A percentile compares a stretch with the other conserved stretches of the same genome.
Evolutionary conservation across 1,140 invertebrate genomes (phyloP).

Genomic region (Lycorma delicatula): DNA sequence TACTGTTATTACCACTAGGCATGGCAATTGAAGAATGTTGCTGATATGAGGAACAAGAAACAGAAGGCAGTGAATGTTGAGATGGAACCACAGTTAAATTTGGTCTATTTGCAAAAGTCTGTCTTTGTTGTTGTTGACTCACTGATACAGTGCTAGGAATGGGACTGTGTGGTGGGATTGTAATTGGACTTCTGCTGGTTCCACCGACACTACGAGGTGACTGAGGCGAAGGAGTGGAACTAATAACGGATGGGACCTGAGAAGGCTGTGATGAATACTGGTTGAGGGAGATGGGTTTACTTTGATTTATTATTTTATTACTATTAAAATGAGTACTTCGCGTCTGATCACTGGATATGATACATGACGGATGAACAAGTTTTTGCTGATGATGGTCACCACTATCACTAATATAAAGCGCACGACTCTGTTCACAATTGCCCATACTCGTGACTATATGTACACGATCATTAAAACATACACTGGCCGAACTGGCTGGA

Average conservation of each 20-base stretch:
- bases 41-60: conserved; percentile 6
- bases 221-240: conserved; percentile 11
- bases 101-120: conserved; percentile 27
- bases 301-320: too few relatives aligned
- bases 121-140: conserved; percentile 16
- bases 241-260: too few relatives aligned
- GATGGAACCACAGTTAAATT: conserved; percentile 31
- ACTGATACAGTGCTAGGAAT: conserved; percentile 7
- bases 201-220: conserved; percentile 9
- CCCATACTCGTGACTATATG: conserved; percentile 6
- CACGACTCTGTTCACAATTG: neutral
- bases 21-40: neutral
- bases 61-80: conserved; percentile 15
- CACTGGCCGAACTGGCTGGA: conserved; percentile 1
- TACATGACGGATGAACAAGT: neutral
- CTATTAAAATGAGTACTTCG: too few relatives aligned
- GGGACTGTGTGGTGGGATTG: conserved; percentile 1
- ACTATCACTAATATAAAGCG: neutral
- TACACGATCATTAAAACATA: conserved; percentile 5
- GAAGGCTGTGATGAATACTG: too few relatives aligned
- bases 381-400: neutral
- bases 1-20: neutral
- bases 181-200: conserved; percentile 9
- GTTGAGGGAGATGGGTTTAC: too few relatives aligned
- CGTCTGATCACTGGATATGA: too few relatives aligned